Percentiles rank a stretch among this genome's conserved stretches.
phyloP scores from a whole-genome alignment of 2,113 vertebrate species.

The Camelus dromedarius region DNA sequence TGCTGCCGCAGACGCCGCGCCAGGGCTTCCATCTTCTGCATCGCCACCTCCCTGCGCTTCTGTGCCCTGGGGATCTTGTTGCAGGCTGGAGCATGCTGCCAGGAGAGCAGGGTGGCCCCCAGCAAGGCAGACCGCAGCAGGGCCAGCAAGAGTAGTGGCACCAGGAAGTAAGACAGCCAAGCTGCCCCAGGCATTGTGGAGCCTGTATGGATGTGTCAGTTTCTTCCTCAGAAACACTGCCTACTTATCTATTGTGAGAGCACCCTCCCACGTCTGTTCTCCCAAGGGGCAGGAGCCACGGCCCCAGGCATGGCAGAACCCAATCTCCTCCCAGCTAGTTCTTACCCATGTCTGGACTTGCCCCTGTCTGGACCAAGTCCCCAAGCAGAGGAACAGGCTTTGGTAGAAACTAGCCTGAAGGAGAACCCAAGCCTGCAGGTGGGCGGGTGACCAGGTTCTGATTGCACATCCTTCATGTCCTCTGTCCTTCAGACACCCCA shows the following conservation, averaged over 20 bases:
- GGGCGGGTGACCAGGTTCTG: neutral
- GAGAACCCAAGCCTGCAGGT: neutral
- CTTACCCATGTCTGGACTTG: neutral
- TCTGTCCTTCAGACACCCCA: neutral
- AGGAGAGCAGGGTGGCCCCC: neutral
- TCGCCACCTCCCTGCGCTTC: neutral
- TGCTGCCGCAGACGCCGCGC: neutral
- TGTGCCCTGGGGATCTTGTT: constrained; percentile 38
- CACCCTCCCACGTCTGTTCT: neutral
- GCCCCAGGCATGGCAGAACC: neutral
- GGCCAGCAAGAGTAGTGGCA: neutral
- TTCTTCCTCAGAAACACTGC: neutral
- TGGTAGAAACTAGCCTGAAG: neutral
- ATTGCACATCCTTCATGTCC: neutral
- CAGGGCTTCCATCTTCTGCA: constrained; percentile 30
- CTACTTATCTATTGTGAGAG: neutral
- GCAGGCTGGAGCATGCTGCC: neutral
- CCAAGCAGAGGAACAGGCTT: neutral
- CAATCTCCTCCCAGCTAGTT: neutral
- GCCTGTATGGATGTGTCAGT: neutral
- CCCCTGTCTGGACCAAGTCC: neutral
- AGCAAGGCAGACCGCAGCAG: neutral
- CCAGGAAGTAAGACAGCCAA: neutral
- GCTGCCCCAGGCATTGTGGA: fast-evolving
- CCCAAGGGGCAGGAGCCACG: neutral